These are phyloP conservation scores for Tetragnatha versicolor DNA, from an alignment of 1,140 invertebrate genomes.

Conservation along the genomic window DNA sequence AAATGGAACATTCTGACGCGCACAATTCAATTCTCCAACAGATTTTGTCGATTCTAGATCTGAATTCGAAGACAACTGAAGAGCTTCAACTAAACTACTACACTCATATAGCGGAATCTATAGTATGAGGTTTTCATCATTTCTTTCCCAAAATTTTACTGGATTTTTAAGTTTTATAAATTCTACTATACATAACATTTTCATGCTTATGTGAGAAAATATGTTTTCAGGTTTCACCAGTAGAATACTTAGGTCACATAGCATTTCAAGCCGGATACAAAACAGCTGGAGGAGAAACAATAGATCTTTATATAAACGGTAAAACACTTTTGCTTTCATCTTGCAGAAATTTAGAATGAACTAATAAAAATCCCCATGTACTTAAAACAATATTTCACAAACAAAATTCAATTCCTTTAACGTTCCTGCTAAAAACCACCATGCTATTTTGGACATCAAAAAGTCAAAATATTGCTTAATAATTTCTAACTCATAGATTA, in stretches of 20 bases:
- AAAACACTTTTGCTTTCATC: background rate
- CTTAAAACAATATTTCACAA: too few species aligned
- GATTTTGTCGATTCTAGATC: constrained; percentile 20
- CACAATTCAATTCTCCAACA: background rate
- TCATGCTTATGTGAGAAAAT: background rate
- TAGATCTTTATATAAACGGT: constrained; percentile 47
- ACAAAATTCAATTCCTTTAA: too few species aligned
- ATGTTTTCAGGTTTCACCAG: constrained; percentile 26
- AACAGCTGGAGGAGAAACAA: background rate
- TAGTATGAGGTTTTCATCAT: constrained; percentile 22
- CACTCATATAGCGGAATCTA: constrained; percentile 21
- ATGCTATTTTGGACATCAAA: too few species aligned
- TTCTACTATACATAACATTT: background rate
- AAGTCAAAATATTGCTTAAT: too few species aligned
- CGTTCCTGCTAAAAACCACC: too few species aligned
- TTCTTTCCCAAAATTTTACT: background rate
- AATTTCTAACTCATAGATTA: too few species aligned
- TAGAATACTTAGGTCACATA: constrained; percentile 47
- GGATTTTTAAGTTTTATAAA: background rate
- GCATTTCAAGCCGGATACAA: constrained; percentile 54
- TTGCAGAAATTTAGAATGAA: too few species aligned
- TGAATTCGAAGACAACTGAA: constrained; percentile 36
- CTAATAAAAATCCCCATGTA: too few species aligned
- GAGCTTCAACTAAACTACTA: constrained; percentile 42
- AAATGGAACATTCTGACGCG: constrained; percentile 7